Evolutionary conservation across 1,140 invertebrate species (phyloP).

Genomic region (Lucilia cuprina): DNA sequence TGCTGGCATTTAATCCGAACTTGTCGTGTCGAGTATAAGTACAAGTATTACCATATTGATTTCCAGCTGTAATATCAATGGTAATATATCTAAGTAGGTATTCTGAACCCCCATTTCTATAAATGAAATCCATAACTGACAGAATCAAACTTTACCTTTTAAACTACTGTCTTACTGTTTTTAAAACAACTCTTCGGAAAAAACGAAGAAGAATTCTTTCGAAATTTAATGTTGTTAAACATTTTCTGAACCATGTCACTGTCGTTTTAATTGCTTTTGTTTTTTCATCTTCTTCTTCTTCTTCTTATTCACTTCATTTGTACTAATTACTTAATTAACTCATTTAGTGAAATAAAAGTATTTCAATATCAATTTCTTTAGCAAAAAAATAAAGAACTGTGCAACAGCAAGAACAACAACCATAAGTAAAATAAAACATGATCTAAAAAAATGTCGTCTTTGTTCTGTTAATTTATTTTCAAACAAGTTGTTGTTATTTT

Average conservation of each 20-base stretch:
- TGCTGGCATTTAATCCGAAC: no score
- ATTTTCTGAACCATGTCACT: not conserved
- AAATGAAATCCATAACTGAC: no score
- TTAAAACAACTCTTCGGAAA: no score
- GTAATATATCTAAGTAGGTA: no score
- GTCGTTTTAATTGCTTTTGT: not conserved
- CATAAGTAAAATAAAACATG: not conserved
- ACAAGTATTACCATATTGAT: no score
- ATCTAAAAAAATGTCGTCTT: not conserved
- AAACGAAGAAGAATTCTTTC: not conserved
- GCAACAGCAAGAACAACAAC: not conserved
- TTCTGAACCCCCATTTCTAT: no score
- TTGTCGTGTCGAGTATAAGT: no score
- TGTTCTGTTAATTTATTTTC: not conserved
- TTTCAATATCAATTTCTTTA: slow-evolving; percentile 28
- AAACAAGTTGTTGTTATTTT: not conserved
- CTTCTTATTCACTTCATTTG: not conserved
- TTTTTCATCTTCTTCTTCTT: not conserved
- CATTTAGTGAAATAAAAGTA: slow-evolving; percentile 12
- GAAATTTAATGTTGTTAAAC: not conserved
- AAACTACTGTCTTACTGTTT: no score
- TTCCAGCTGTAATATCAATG: no score
- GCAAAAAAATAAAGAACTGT: not conserved
- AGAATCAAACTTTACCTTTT: not conserved
- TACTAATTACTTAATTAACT: slow-evolving; percentile 30